A percentile compares a stretch with the other conserved stretches of the same genome.
Conservation (phyloP, 2,888 invertebrate genomes). For the Tetheella fluctuosa region DNA sequence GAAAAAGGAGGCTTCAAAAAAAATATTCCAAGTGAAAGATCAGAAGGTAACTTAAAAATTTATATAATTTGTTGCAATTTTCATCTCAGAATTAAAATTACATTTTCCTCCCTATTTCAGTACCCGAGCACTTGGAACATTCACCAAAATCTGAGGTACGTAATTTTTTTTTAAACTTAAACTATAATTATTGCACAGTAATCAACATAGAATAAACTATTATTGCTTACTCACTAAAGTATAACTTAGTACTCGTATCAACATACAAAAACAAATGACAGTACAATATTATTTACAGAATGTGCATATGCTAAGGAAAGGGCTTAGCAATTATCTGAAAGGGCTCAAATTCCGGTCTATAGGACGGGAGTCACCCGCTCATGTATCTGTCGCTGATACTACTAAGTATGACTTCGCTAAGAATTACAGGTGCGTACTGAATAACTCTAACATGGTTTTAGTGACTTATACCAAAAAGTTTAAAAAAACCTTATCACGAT, state of each 20-base stretch:
- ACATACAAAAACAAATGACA: background rate
- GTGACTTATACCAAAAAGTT: no score
- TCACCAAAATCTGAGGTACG: background rate
- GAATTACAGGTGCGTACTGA: slow-evolving; percentile 62
- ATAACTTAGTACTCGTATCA: no score
- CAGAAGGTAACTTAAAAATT: slow-evolving; percentile 50
- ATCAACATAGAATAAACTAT: background rate
- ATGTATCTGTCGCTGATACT: slow-evolving; percentile 64
- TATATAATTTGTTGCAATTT: slow-evolving; percentile 31
- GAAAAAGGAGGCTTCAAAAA: slow-evolving; percentile 57
- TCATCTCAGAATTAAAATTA: background rate
- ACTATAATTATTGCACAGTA: background rate
- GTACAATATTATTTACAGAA: slow-evolving; percentile 39
- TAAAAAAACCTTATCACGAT: no score
- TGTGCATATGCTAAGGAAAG: slow-evolving; percentile 56
- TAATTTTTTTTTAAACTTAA: background rate
- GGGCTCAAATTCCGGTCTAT: slow-evolving; percentile 61
- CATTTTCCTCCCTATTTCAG: background rate
- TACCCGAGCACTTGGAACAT: background rate
- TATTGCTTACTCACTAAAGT: no score
- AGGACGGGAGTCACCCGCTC: slow-evolving; percentile 44
- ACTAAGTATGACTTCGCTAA: slow-evolving; percentile 78
- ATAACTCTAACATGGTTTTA: no score
- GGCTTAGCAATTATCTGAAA: slow-evolving; percentile 60
- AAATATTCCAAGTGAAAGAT: slow-evolving; percentile 30